Evolutionary conservation across 2,888 invertebrate species (phyloP).

Genomic region (Apamea monoglypha): DNA sequence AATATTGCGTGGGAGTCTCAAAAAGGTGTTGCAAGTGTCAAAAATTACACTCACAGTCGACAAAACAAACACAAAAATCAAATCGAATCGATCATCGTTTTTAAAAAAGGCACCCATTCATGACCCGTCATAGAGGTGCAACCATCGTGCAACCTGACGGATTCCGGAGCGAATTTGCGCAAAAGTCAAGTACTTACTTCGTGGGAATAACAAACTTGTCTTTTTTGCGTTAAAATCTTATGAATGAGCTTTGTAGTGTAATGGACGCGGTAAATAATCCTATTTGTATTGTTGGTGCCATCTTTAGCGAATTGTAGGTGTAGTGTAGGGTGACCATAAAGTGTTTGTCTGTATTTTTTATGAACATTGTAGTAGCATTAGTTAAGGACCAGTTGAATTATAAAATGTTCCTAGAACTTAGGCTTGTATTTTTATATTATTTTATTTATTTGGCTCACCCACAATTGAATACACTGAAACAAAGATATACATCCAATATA

Average conservation of each 20-base stretch:
- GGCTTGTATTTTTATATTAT: no score
- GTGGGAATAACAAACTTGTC: conserved; percentile 80
- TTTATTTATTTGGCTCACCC: no score
- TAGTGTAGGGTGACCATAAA: conserved; percentile 72
- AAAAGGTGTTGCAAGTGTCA: conserved; percentile 73
- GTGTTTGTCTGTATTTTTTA: not conserved
- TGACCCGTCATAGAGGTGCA: conserved; percentile 68
- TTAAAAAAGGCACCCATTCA: conserved; percentile 75
- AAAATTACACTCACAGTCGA: conserved; percentile 72
- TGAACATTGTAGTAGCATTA: not conserved
- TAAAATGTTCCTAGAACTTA: not conserved
- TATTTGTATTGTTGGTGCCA: conserved; percentile 83
- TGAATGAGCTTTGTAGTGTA: conserved; percentile 85
- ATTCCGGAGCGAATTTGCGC: conserved; percentile 77
- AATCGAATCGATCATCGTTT: conserved; percentile 85
- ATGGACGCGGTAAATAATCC: conserved; percentile 86
- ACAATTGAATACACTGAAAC: no score
- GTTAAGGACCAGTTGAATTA: not conserved
- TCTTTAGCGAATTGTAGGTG: conserved; percentile 68
- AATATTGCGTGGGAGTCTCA: conserved; percentile 80
- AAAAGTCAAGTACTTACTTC: conserved; percentile 73
- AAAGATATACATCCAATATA: no score
- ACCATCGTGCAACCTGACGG: conserved; percentile 69
- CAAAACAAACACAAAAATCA: conserved; percentile 86
- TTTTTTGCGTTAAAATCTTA: conserved; percentile 70